These are phyloP conservation scores for Agriopis aurantiaria DNA, from an alignment of 2,888 invertebrate species.

Conservation along the genomic window DNA sequence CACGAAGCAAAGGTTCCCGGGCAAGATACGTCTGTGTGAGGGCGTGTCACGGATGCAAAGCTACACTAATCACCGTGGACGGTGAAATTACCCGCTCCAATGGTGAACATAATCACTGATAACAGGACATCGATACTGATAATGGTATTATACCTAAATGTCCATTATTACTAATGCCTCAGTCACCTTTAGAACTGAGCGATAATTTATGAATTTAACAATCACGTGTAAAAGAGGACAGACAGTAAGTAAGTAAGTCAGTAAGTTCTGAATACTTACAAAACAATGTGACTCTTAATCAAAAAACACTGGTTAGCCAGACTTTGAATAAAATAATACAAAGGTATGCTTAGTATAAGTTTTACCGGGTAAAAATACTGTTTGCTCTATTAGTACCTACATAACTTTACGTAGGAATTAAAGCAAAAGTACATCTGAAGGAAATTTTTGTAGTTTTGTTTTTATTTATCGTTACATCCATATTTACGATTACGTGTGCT, in stretches of 20 bases:
- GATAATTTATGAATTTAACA: neutral
- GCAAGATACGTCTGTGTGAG: slow-evolving; percentile 49
- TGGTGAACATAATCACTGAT: slow-evolving; percentile 36
- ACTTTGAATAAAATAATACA: too few species aligned
- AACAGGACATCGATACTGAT: neutral
- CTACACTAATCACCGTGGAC: slow-evolving; percentile 40
- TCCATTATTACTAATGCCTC: neutral
- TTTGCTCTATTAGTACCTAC: neutral
- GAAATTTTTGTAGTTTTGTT: neutral
- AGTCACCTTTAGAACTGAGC: neutral
- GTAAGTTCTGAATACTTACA: neutral
- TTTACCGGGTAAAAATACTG: neutral
- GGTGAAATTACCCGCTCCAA: slow-evolving; percentile 26
- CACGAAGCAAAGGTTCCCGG: slow-evolving; percentile 38
- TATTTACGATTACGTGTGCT: too few species aligned
- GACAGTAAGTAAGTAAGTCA: too few species aligned
- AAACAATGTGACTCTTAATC: too few species aligned
- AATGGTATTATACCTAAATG: neutral
- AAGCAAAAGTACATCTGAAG: too few species aligned
- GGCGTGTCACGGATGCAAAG: slow-evolving; percentile 36
- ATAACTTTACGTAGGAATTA: too few species aligned
- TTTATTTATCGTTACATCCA: neutral
- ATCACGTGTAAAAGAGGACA: neutral
- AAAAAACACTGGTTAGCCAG: too few species aligned
- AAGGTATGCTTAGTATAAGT: neutral